These are phyloP conservation scores for Mellivora capensis DNA, from an alignment of 2,113 vertebrate genomes.

Conservation along the genomic window DNA sequence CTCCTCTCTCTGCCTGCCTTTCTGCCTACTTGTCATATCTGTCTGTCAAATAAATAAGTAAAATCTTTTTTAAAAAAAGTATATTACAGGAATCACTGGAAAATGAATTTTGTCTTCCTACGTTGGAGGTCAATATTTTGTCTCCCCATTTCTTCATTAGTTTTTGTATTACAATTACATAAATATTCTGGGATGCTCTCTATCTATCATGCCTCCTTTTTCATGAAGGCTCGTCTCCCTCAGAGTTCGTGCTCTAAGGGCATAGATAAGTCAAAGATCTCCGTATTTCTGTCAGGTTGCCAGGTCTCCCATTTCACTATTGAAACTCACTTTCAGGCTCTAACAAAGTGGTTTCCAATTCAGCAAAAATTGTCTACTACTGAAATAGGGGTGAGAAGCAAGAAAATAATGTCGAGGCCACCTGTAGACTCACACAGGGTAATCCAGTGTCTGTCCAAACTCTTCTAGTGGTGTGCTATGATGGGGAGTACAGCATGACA, in stretches of 20 bases:
- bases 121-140: conserved; percentile 55
- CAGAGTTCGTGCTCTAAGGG: conserved; percentile 76
- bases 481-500: conserved; percentile 72
- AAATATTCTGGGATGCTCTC: conserved; percentile 87
- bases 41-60: too few relatives aligned
- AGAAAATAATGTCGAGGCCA: conserved; percentile 66
- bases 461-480: conserved; percentile 83
- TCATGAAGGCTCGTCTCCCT: conserved; percentile 73
- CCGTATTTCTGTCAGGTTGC: conserved; percentile 36
- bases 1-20: too few relatives aligned
- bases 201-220: conserved; percentile 82
- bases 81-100: conserved; percentile 89
- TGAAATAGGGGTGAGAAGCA: conserved; percentile 24
- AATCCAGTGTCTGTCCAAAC: conserved; percentile 77
- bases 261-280: conserved; percentile 69
- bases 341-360: conserved; percentile 10
- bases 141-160: conserved; percentile 32
- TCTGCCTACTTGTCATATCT: too few relatives aligned
- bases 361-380: conserved; percentile 20
- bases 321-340: conserved; percentile 41
- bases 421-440: conserved; percentile 70
- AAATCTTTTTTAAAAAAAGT: conserved; percentile 60
- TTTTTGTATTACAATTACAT: conserved; percentile 65
- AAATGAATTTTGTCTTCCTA: conserved; percentile 82
- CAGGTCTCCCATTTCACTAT: conserved; percentile 49